Base-by-base conservation (phyloP, 2,113 vertebrate genomes). In the Sminthopsis crassicaudata region DNA sequence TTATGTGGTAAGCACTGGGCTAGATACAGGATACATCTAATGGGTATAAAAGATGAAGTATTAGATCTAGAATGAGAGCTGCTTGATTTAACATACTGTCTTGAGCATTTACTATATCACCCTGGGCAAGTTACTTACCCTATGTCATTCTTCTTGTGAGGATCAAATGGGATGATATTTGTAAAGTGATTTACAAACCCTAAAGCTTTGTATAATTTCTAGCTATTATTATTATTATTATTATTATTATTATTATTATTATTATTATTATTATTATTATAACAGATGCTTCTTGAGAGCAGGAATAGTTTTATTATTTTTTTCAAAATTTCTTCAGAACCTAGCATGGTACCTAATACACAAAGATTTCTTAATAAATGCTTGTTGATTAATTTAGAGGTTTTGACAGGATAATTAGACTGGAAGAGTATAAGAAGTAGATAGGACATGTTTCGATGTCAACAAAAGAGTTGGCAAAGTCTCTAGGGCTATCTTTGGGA, bases 1-100 rank as follows among this genome's bases (percentile, higher is more conserved):
- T 46, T 54, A 67, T 19, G 50, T 27, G 12, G 26, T 24, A n/a
- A 14, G 6, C 30, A 42, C 42, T 8, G 12, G 22, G 42, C 11
- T 30, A 36, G 23, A 27, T 88, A 7, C 6, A 11, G 23, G 51
- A 23, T 4, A 50, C 0, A 22, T 26, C 0, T 0, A 30, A 16
- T 36, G n/a, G 36, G 14, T 19, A 36, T 36, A 22, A 2, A 8
- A 76, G 67, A 76, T 42, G n/a, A 76, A n/a, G 30, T 30, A 2
- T 67, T 12, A 67, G 27, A 67, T 36, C 57, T 67, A 27, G 57
- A 67, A 67, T 67, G 3, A 67, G 36, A 6, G 6, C 16, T 76
- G 1, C 67, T 42, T 76, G 14, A 76, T 36, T 76, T 76, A 36
- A 76, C 8, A n/a, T 22, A 16, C 36, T 42, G 16, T 1, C 67